Conservation (phyloP, 2,797 vertebrate genomes). For the Sandelia bainsii region DNA sequence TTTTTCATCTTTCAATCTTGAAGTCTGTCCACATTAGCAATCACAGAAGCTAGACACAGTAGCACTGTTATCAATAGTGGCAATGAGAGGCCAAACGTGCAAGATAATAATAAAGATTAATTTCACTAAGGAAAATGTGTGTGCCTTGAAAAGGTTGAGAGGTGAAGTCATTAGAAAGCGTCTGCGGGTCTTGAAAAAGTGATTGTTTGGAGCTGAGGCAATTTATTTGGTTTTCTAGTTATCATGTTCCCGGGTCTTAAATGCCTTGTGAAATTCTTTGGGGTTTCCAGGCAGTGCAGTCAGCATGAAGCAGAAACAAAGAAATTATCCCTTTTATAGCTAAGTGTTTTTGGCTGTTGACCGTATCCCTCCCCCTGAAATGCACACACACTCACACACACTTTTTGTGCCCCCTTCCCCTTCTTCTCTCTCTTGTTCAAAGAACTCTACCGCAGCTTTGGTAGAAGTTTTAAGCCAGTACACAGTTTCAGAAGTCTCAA, state of each 20-base stretch:
- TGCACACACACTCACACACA: constrained; percentile 16
- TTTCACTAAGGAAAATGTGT: constrained; percentile 12
- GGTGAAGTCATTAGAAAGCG: constrained; percentile 47
- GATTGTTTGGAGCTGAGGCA: constrained; percentile 44
- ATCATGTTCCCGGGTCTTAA: constrained; percentile 64
- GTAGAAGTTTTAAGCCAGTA: not conserved
- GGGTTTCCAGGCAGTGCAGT: constrained; percentile 78
- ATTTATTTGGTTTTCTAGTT: constrained; percentile 66
- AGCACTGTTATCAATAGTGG: not conserved
- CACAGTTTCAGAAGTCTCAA: not conserved
- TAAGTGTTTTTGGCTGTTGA: constrained; percentile 78
- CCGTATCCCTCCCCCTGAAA: constrained; percentile 11
- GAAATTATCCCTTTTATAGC: constrained; percentile 79
- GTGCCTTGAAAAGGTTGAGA: constrained; percentile 31
- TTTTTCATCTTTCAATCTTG: not conserved
- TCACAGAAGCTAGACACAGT: not conserved
- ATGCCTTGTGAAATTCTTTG: constrained; percentile 63
- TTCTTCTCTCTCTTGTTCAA: not conserved
- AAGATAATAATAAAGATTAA: constrained; percentile 13
- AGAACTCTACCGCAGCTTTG: too few relatives aligned
- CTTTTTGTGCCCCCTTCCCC: too few relatives aligned
- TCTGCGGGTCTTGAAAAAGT: constrained; percentile 32
- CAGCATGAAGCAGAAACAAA: constrained; percentile 77
- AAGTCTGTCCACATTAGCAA: not conserved
- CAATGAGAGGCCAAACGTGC: not conserved